A percentile compares a stretch with the other conserved stretches of the same genome.
Evolutionary conservation across 1,140 invertebrate genomes (phyloP).

Genomic region (Hormaphis cornu): DNA sequence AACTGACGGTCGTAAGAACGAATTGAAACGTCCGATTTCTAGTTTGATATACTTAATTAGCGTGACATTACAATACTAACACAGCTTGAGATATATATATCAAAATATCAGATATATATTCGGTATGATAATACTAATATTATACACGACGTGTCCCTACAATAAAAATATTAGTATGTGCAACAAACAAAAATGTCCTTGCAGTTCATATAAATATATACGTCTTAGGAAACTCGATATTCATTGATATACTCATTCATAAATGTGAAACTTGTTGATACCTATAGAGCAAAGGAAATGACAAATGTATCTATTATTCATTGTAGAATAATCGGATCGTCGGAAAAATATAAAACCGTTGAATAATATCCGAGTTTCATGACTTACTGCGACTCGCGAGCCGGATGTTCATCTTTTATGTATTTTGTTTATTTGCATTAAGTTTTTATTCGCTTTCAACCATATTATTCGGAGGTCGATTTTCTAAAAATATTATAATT

Average conservation of each 20-base stretch:
- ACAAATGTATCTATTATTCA: constrained; percentile 3
- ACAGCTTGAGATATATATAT: neutral
- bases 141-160: no score
- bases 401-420: neutral
- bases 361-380: neutral
- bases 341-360: neutral
- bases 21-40: neutral
- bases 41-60: neutral
- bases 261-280: neutral
- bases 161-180: no score
- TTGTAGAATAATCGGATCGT: neutral
- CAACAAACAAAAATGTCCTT: no score
- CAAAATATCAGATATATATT: neutral
- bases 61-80: neutral
- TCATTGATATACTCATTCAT: no score
- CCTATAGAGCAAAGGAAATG: neutral
- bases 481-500: no score
- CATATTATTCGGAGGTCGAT: neutral
- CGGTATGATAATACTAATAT: no score
- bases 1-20: no score
- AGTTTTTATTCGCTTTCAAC: no score
- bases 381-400: neutral
- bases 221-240: neutral
- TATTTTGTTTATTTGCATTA: neutral
- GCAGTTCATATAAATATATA: neutral